Base-by-base conservation (phyloP, 2,113 vertebrate species). In the Phoxinus phoxinus region DNA sequence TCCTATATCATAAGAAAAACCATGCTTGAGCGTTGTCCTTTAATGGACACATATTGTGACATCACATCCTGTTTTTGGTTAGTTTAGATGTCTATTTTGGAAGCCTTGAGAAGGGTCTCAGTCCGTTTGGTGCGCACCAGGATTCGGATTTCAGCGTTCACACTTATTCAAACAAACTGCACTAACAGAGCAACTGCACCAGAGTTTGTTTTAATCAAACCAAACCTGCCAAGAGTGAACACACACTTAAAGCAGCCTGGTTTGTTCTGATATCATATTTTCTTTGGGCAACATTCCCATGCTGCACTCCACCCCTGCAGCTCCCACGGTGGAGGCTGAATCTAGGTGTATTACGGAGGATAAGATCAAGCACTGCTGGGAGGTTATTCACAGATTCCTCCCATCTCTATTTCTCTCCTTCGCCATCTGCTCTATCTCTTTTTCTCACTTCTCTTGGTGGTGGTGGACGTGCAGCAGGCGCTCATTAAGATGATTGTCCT, bases 401-500 rank as follows among this genome's bases (percentile, higher is more conserved):
- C 25, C 7, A 30, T 83, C 58, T 76, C n/a, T 46, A 59, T 83
- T 82, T 69, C 72, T 23, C 72, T 75, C 72, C n/a, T 25, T 83
- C 21, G 1, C 35, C 56, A 69, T 83, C 73, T 69, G 48, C 74
- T 78, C 61, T 23, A 4, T 61, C 65, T 83, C 81, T 41, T 77
- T 69, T 75, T 71, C 73, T 59, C 73, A 71, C 74, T 79, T 74
- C 25, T 86, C 86, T 86, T 30, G 51, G 75, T 44, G 71, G 25
- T 13, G 10, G 56, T 74, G 32, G 21, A 82, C n/a, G 41, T 86
- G 59, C 71, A 74, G 69, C 69, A 86, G 41, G 56, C n/a, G 2
- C 76, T 84, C 63, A 79, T 87, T 84, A 84, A 41, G 58, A 84
- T 71, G 44, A 72, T 71, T 72, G 61, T 41, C 53, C 65, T 87